Conservation (phyloP, 2,113 vertebrate species). For the Xiphias gladius region DNA sequence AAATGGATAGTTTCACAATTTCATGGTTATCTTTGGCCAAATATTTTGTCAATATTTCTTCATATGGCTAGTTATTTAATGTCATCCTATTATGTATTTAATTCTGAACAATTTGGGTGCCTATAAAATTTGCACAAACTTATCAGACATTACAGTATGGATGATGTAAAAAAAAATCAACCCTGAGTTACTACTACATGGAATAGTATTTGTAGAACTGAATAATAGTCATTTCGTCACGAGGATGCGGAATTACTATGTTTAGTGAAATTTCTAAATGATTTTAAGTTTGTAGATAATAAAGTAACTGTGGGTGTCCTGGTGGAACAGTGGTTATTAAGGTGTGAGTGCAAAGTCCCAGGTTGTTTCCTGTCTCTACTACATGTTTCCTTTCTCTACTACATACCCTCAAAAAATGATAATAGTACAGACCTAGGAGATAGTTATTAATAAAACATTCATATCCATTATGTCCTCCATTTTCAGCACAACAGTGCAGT, state of each 20-base stretch:
- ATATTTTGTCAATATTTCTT: background rate
- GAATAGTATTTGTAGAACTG: background rate
- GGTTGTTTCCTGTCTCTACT: too few species aligned
- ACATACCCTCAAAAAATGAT: too few species aligned
- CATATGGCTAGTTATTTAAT: background rate
- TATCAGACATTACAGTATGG: background rate
- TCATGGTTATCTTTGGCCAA: background rate
- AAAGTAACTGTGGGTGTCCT: background rate
- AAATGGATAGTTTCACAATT: too few species aligned
- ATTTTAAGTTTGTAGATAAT: too few species aligned
- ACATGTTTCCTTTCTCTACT: too few species aligned
- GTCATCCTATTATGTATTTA: background rate
- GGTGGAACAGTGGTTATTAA: background rate
- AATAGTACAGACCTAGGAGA: background rate
- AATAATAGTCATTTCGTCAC: background rate
- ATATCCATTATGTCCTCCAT: background rate
- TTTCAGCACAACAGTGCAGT: background rate
- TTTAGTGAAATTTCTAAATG: background rate
- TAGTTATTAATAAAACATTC: background rate
- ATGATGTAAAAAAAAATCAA: background rate
- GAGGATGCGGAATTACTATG: background rate
- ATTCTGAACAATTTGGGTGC: background rate
- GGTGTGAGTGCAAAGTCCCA: too few species aligned
- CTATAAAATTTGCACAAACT: background rate
- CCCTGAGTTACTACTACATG: too few species aligned